Percentiles rank a stretch among this genome's conserved stretches.
These are phyloP conservation scores for Amblyopsis hoosieri DNA, from an alignment of 2,797 vertebrate genomes.

Conservation along the genomic window DNA sequence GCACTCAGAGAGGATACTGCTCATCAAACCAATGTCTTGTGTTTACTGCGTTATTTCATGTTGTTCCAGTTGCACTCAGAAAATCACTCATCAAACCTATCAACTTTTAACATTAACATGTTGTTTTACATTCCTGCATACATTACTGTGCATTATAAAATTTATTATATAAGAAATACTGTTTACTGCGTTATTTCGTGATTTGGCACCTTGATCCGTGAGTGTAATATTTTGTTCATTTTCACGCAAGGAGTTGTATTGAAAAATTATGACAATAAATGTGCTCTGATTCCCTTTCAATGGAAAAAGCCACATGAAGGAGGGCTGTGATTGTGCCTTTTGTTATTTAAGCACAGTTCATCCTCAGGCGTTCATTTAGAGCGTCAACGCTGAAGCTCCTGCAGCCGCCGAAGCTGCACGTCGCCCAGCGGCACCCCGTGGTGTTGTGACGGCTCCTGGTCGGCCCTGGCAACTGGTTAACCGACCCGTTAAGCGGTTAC, in stretches of 20 bases:
- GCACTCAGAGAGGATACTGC: slow-evolving; percentile 38
- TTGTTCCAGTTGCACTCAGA: no score
- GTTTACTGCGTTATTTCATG: no score
- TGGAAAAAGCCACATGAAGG: background rate
- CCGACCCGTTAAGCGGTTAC: slow-evolving; percentile 90
- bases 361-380: no score
- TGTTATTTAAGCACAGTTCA: no score
- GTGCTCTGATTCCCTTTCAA: no score
- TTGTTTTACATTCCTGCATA: background rate
- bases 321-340: background rate
- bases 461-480: slow-evolving; percentile 82
- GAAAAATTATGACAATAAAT: no score
- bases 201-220: no score
- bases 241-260: no score
- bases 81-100: background rate
- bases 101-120: background rate
- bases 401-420: slow-evolving; percentile 60
- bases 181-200: background rate
- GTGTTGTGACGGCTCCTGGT: no score
- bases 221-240: no score
- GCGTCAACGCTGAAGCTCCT: slow-evolving; percentile 48
- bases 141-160: background rate
- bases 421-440: no score
- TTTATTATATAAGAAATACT: background rate
- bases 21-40: no score